Evolutionary conservation across 1,140 invertebrate genomes (phyloP), one percentile per base, ranked within the genome.

Genomic region (Leptoteleia sp.): DNA sequence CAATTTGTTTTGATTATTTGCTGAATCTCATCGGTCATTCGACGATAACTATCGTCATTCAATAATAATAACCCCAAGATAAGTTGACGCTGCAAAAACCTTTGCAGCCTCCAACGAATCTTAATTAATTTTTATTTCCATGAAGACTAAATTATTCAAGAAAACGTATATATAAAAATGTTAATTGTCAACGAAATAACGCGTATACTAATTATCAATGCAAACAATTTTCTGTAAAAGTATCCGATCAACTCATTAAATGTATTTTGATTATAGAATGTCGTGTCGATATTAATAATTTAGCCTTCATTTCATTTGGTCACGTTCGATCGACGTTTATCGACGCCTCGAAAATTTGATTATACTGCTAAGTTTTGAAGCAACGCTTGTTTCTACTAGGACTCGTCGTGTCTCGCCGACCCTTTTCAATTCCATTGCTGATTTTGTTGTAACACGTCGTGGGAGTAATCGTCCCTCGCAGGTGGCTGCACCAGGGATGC

Each of bases 401-500:
- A 65, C 45, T 67, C 27, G 8, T 42, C 4, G 33, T 19, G 7
- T 33, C 37, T 33, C 52, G 3, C 0, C 3, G 31, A 48, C 6
- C 37, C 37, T 42, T 12, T 77, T 85, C 76, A 87, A 48, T 89
- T 82, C 84, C 85, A 89, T 29, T 87, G 83, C 47, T 87, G 76
- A 45, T 83, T 77, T 19, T 87, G n/a, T n/a, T n/a, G 71, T 33
- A 83, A 75, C 4, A 88, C 79, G 50, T 89, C 89, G 22, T 90
- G 84, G n/a, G 82, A 48, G 35, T 89, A 83, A 22, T 90, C 88
- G 31, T 89, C 87, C 37, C 71, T 83, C 7, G 82, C 64, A 7
- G 88, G 81, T 3, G 89, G 89, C 33, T 90, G 89, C 0, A 90
- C 87, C 40, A 84, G 37, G 3, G 81, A 81, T 2, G 87, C 62